Conservation (phyloP, 2,113 vertebrate genomes). For the Datnioides undecimradiatus region DNA sequence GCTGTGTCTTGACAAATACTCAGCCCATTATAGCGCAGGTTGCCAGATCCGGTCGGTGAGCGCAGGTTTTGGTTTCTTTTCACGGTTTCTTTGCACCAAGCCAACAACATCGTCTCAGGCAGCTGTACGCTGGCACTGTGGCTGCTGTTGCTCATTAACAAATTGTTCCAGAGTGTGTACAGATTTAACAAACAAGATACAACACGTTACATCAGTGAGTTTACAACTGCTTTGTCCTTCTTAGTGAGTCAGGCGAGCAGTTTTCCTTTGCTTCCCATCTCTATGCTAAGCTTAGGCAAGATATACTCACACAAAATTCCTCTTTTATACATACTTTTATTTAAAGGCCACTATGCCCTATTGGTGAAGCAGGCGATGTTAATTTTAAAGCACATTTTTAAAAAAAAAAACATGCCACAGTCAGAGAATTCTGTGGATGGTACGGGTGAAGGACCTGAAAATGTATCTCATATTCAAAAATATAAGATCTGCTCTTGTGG, state of each 20-base stretch:
- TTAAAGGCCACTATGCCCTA: not conserved
- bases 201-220: not conserved
- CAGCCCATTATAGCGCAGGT: not conserved
- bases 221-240: not conserved
- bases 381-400: not conserved
- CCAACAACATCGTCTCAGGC: too few relatives aligned
- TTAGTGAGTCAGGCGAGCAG: not conserved
- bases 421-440: not conserved
- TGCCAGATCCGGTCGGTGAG: not conserved
- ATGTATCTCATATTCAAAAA: not conserved
- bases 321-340: too few relatives aligned
- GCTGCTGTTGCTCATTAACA: not conserved
- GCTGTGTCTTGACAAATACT: not conserved
- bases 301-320: too few relatives aligned
- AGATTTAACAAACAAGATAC: not conserved
- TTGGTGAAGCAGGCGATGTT: not conserved
- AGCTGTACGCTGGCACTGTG: not conserved
- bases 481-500: not conserved
- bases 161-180: not conserved
- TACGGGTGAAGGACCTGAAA: not conserved
- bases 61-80: too few relatives aligned
- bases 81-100: too few relatives aligned
- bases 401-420: not conserved
- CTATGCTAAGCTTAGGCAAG: not conserved
- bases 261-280: not conserved